phyloP scores from a whole-genome alignment of 2,113 vertebrate species.

The Cynocephalus volans region DNA sequence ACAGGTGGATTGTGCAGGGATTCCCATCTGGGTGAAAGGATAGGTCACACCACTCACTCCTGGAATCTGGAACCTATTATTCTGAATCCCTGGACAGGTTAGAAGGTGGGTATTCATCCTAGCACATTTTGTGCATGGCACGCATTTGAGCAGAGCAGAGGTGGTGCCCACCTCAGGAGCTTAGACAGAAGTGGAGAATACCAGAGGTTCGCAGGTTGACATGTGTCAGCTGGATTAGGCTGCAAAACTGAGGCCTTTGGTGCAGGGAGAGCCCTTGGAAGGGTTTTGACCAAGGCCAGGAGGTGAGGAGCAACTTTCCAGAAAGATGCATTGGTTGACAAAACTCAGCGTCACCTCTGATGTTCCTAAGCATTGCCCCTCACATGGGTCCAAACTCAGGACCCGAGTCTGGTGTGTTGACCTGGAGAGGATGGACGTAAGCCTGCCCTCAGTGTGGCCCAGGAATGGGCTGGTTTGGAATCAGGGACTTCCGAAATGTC shows the following conservation, averaged over 20 bases:
- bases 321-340: rapidly evolving
- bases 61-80: no score
- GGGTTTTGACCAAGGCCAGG: rapidly evolving
- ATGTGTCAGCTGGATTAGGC: rapidly evolving
- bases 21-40: neutral
- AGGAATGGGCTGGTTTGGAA: neutral
- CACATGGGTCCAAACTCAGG: neutral
- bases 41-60: rapidly evolving
- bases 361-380: no score
- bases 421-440: rapidly evolving
- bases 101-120: no score
- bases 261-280: rapidly evolving
- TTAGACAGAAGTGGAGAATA: rapidly evolving
- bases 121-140: neutral
- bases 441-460: rapidly evolving
- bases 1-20: neutral
- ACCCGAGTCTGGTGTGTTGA: neutral
- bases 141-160: rapidly evolving
- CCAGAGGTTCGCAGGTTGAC: rapidly evolving
- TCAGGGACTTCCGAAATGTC: neutral
- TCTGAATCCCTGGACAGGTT: neutral
- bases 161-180: neutral
- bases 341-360: rapidly evolving
- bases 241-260: no score
- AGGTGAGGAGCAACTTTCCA: rapidly evolving